Evolutionary conservation across 2,888 invertebrate species (phyloP), one percentile per base, ranked within the genome.

Genomic region (Crossocerus cetratus): DNA sequence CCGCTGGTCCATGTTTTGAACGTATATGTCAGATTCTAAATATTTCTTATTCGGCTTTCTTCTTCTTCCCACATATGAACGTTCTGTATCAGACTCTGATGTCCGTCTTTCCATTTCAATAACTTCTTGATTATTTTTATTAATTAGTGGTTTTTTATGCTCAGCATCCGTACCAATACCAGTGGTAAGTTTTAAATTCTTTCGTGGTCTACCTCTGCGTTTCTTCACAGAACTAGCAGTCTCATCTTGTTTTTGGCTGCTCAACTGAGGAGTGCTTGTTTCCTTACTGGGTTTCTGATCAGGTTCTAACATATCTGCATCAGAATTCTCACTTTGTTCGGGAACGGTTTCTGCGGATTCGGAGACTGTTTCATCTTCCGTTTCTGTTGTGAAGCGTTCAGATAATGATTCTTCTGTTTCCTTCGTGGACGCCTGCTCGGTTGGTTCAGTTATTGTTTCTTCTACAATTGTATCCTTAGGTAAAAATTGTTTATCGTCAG

Each of bases 1-100:
- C 59, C 78, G 80, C n/a, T 84, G 80, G 32, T 87, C 87, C 32
- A 85, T 68, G 72, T 85, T 86, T 56, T 83, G 84, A 14, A 84
- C 59, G 53, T 84, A 86, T 58, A 83, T 74, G 14, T 83, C 83
- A 8, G 88, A 83, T 53, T 84, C 81, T 69, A 83, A 57, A 61
- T 87, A 86, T 58, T 84, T 88, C 65, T 81, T 87, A 65, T 86
- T 88, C 0, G 87, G 85, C 61, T 86, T 88, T 16, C 86, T 80
- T 70, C 72, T 83, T 56, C 86, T 82, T 2, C 86, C 87, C 18
- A 82, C 85, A 55, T 84, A 80, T 1, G 85, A 84, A 45, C 84
- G 78, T 64, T 89, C 89, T 0, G 83, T 82, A 63, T 89, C 88
- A 0, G 86, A 84, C 68, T 88, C 88, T 0, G 85, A 85, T 8